phyloP scores from a whole-genome alignment of 2,797 vertebrate genomes.

The Leptoclinus maculatus region DNA sequence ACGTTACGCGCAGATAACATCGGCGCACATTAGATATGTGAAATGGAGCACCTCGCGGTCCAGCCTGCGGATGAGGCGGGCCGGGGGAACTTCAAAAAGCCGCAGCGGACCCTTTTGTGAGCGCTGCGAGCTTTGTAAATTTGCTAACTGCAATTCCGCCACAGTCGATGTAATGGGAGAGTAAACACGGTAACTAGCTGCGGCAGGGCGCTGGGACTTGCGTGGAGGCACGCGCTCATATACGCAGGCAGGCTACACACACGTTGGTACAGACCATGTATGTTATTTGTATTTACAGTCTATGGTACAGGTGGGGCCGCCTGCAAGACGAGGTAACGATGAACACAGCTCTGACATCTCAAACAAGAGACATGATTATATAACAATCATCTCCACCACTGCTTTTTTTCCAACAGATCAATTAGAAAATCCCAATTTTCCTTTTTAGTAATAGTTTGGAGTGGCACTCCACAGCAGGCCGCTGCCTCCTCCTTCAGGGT shows the following conservation, averaged over 20 bases:
- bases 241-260: background rate
- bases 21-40: slow-evolving; percentile 81
- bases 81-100: slow-evolving; percentile 60
- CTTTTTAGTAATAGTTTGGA: slow-evolving; percentile 22
- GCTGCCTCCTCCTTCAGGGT: slow-evolving; percentile 52
- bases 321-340: background rate
- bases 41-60: slow-evolving; percentile 76
- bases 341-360: background rate
- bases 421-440: slow-evolving; percentile 25
- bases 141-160: slow-evolving; percentile 76
- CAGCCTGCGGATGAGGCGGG: slow-evolving; percentile 59
- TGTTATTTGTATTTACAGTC: background rate
- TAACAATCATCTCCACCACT: background rate
- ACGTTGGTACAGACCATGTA: background rate
- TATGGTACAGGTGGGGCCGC: background rate
- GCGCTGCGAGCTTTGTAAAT: slow-evolving; percentile 68
- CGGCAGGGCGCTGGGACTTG: slow-evolving; percentile 33
- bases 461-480: slow-evolving; percentile 30
- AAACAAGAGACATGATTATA: background rate
- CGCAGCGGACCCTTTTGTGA: slow-evolving; percentile 61
- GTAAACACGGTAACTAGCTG: slow-evolving; percentile 73
- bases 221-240: slow-evolving; percentile 9
- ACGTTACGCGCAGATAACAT: slow-evolving; percentile 83
- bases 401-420: slow-evolving; percentile 13
- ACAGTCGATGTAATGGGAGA: slow-evolving; percentile 74